Conservation (phyloP, 2,888 invertebrate genomes). For the Thereva unica region DNA sequence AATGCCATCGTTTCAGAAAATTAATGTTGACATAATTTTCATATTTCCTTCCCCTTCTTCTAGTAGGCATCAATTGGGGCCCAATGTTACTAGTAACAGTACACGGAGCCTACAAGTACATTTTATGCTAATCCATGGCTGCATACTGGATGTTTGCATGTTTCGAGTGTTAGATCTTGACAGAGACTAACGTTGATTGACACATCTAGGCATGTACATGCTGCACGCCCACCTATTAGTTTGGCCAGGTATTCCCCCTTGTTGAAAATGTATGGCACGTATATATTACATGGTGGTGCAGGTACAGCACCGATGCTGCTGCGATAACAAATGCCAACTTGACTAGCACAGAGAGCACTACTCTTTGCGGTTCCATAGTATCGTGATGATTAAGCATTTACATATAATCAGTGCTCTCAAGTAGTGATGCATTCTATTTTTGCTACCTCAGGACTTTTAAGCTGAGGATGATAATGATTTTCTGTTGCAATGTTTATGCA, state of each 20-base stretch:
- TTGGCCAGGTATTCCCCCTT: constrained; percentile 1
- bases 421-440: constrained; percentile 10
- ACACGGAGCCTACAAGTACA: constrained; percentile 24
- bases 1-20: constrained; percentile 20
- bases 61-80: constrained; percentile 19
- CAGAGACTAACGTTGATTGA: constrained; percentile 38
- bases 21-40: constrained; percentile 30
- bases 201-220: constrained; percentile 37
- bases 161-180: constrained; percentile 34
- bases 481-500: too few species aligned
- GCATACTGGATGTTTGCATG: constrained; percentile 36
- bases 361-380: constrained; percentile 12
- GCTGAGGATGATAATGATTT: too few species aligned
- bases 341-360: neutral
- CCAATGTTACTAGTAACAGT: constrained; percentile 20
- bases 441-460: neutral
- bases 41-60: constrained; percentile 9
- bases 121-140: constrained; percentile 26
- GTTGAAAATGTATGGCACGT: neutral
- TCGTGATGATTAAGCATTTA: constrained; percentile 30
- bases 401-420: constrained; percentile 9
- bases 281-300: neutral
- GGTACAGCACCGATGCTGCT: neutral
- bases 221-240: constrained; percentile 32
- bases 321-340: neutral